Base-by-base conservation (phyloP, 2,797 vertebrate species). In the Labroides dimidiatus region DNA sequence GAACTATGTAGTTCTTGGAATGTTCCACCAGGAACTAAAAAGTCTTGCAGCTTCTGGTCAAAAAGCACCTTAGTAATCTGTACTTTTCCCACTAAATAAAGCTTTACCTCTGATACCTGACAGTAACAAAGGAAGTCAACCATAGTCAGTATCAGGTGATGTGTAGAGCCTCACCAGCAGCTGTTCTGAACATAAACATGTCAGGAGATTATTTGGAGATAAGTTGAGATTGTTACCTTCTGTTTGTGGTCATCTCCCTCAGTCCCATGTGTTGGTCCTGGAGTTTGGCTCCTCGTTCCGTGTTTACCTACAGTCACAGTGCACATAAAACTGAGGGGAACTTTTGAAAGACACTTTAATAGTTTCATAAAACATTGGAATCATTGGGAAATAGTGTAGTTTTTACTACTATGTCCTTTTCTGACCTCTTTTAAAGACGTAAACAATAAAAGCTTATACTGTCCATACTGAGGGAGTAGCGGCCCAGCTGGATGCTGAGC, bases 401-500 rank as follows among this genome's bases (percentile, higher is more conserved):
- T 15, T 44, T 17, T n/a, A 45, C 3, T n/a, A 45, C 3, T 37
- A 52, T 60, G 24, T 76, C 71, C 67, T 51, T 37, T 36, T 63
- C 4, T 33, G 36, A 44, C 48, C 16, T 20, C 16, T 15, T 10
- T 4, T 4, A n/a, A 44, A 37, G 10, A 11, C 23, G 15, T 47
- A 43, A 49, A 56, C 16, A 8, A 36, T 45, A 8, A 58, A 42
- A 16, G 37, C 0, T 1, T 39, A 20, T 13, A 36, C 10, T 1
- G 41, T 13, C 16, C 45, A 43, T 62, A 77, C 94, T 50, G 53
- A 80, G 77, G 33, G 70, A 51, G 78, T 80, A 84, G 39, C 62
- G 75, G 10, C 80, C 84, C 15, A 96, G 92, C 65, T 91, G 94
- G 80, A 97, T 89, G 81, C 89, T 94, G 23, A 98, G 91, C 97